Base-by-base conservation (phyloP, 1,140 invertebrate genomes). In the Dinoponera quadriceps region DNA sequence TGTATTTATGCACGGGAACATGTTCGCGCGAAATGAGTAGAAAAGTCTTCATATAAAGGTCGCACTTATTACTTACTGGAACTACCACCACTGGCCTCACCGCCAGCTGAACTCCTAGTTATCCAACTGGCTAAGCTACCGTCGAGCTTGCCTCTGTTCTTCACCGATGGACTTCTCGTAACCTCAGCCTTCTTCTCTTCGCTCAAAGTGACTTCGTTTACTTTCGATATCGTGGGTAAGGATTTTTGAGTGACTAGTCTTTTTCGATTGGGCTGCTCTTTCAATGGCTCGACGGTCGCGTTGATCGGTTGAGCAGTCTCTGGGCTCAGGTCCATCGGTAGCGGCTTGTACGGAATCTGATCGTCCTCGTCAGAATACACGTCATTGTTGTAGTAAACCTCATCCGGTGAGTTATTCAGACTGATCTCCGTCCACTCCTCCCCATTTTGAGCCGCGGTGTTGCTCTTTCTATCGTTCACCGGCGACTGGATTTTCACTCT, bases 371-470 rank as follows among this genome's bases (percentile, higher is more conserved):
- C 93, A 18, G 92, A 93, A 73, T 93, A 93, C 44, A 91, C 86
- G 27, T 93, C 91, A 13, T 94, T 92, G 59, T 92, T 92, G 38
- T 92, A 91, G 57, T 92, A 93, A 68, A 90, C 59, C 27, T 94
- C 92, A 0, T 94, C 94, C 2, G 94, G 93, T 4, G 94, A 94
- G 86, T 94, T 94, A 25, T 93, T 94, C 54, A 95, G 83, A 80
- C 92, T 94, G 80, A 95, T 95, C 90, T 95, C 94, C 27, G 94
- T 94, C 94, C 94, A 95, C 71, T 94, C 93, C n/a, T 95, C 94
- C 0, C 90, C 90, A 71, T 91, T 93, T 62, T 92, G 87, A 62
- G 85, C 59, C 51, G 59, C 16, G n/a, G 59, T 20, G 55, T 86
- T 86, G 16, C 63, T 84, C 3, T 66, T 82, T 11, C 54, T 66